Evolutionary conservation across 1,140 invertebrate genomes (phyloP).

Genomic region (Lepidurus apus): DNA sequence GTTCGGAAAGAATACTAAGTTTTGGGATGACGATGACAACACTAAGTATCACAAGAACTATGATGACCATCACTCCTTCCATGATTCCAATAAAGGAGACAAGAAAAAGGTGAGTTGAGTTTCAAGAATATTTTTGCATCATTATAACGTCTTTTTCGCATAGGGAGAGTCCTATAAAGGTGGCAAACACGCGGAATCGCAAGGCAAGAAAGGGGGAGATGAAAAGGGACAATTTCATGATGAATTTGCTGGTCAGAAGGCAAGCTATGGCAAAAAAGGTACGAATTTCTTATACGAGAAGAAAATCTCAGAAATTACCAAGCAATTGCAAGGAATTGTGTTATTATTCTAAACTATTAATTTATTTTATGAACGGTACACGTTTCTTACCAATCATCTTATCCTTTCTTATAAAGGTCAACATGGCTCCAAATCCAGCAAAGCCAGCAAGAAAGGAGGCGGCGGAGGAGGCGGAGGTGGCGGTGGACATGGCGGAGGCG

Average conservation of each 20-base stretch:
- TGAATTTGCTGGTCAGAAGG: background rate
- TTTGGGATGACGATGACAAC: constrained; percentile 39
- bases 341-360: too few relatives aligned
- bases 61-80: background rate
- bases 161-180: constrained; percentile 32
- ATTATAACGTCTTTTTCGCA: background rate
- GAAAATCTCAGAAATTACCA: too few relatives aligned
- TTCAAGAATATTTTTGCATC: background rate
- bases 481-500: background rate
- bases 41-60: constrained; percentile 22
- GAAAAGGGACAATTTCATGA: constrained; percentile 17
- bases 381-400: background rate
- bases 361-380: too few relatives aligned
- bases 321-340: too few relatives aligned
- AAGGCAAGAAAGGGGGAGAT: constrained; percentile 35
- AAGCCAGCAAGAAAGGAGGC: constrained; percentile 11
- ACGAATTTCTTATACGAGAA: background rate
- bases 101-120: constrained; percentile 36
- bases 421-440: background rate
- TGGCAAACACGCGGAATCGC: constrained; percentile 30
- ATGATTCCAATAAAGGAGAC: constrained; percentile 39
- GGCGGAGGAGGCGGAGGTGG: background rate
- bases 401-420: background rate
- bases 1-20: constrained; percentile 39
- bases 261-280: background rate